Conservation (phyloP, 2,888 invertebrate genomes). For the Julus scandinavius region DNA sequence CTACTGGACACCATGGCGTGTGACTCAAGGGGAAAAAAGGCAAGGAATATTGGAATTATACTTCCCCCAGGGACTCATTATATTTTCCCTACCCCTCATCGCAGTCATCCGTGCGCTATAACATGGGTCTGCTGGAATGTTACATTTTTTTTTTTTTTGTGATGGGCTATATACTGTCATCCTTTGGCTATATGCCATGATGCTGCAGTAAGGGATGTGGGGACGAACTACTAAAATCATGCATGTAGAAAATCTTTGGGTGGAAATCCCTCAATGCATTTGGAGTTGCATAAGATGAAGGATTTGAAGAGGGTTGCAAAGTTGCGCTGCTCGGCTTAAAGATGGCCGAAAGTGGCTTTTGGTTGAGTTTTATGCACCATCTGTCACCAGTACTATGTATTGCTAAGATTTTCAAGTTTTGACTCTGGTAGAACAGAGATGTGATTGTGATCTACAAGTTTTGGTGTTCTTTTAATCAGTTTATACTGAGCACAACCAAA, state of each 20-base stretch:
- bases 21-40: background rate
- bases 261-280: background rate
- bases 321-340: background rate
- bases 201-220: background rate
- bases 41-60: background rate
- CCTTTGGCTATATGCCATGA: background rate
- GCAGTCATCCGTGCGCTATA: background rate
- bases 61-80: constrained; percentile 10
- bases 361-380: background rate
- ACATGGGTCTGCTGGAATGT: background rate
- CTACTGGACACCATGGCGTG: constrained; percentile 23
- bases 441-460: no score
- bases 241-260: constrained; percentile 8
- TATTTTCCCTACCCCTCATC: background rate
- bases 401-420: background rate
- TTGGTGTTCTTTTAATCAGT: no score
- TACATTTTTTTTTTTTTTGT: background rate
- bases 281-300: background rate
- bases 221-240: background rate
- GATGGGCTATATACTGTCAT: background rate
- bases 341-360: background rate
- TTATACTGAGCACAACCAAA: no score
- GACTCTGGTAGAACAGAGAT: background rate
- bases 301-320: background rate
- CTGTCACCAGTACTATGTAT: background rate